Evolutionary conservation across 2,888 invertebrate genomes (phyloP).

Genomic region (Melangyna quadrimaculata): DNA sequence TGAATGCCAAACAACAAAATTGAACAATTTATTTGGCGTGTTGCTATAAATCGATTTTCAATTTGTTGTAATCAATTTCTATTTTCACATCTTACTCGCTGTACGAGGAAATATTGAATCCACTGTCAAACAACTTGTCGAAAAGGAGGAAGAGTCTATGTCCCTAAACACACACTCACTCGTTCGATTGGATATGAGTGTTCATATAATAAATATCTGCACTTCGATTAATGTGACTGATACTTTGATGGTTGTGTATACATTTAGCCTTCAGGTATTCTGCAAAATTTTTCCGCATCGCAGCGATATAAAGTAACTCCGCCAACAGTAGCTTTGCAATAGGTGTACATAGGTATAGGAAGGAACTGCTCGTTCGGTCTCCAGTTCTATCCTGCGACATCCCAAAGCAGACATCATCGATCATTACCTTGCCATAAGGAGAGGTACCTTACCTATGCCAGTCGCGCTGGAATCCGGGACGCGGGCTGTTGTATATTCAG

Average conservation of each 20-base stretch:
- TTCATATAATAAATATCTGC: conserved; percentile 60
- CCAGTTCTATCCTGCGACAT: conserved; percentile 50
- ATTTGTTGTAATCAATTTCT: conserved; percentile 68
- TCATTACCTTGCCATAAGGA: conserved; percentile 39
- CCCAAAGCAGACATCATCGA: conserved; percentile 67
- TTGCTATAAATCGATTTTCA: conserved; percentile 70
- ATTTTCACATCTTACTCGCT: background rate
- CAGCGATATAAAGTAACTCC: background rate
- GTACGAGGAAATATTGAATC: background rate
- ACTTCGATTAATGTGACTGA: conserved; percentile 69
- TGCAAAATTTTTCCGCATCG: background rate
- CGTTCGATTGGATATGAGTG: conserved; percentile 17
- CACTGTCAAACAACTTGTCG: background rate
- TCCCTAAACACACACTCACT: background rate
- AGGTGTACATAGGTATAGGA: background rate
- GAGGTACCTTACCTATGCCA: too few relatives aligned
- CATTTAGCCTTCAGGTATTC: background rate
- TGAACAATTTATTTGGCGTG: conserved; percentile 67
- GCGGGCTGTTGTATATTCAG: background rate
- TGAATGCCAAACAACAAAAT: conserved; percentile 53
- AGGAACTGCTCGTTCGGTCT: background rate
- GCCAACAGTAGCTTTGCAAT: background rate
- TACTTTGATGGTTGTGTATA: conserved; percentile 13
- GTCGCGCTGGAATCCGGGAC: background rate
- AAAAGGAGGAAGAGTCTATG: background rate